A percentile compares a stretch with the other conserved stretches of the same genome.
phyloP scores from a whole-genome alignment of 2,888 invertebrate species.

The Bellardia pandia region DNA sequence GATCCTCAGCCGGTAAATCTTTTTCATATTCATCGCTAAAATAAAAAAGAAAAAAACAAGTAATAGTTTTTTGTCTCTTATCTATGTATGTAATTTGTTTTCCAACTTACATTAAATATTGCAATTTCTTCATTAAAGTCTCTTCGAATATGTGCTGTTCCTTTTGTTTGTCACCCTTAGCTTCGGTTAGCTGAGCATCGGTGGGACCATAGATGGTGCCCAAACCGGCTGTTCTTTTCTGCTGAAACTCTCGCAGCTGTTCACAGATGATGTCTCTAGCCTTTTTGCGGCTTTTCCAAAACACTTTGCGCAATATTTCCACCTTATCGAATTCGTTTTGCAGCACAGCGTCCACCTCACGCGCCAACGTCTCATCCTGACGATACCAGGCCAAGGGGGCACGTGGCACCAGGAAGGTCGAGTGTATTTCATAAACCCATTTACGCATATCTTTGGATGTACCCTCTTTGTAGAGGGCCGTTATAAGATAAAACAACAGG shows the following conservation, averaged over 20 bases:
- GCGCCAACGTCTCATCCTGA: conserved; percentile 91
- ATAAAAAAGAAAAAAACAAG: conserved; percentile 6
- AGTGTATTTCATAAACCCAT: conserved; percentile 99
- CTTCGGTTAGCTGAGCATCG: conserved; percentile 91
- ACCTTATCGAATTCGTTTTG: conserved; percentile 94
- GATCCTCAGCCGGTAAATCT: conserved; percentile 86
- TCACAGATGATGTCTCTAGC: conserved; percentile 83
- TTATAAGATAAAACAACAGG: conserved; percentile 91
- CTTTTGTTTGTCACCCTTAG: conserved; percentile 91
- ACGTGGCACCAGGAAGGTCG: conserved; percentile 95
- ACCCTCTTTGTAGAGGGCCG: conserved; percentile 94
- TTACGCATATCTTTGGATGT: conserved; percentile 95
- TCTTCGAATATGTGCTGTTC: conserved; percentile 91
- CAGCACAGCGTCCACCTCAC: conserved; percentile 95
- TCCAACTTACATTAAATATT: conserved; percentile 87
- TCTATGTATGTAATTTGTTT: background rate
- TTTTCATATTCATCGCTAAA: conserved; percentile 87
- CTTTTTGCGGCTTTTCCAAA: conserved; percentile 93
- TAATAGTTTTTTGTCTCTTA: background rate
- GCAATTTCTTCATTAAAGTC: conserved; percentile 89
- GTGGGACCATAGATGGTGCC: conserved; percentile 95
- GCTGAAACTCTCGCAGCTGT: conserved; percentile 86
- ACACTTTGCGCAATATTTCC: conserved; percentile 93
- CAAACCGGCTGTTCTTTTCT: conserved; percentile 94
- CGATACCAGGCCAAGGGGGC: conserved; percentile 85